These are phyloP conservation scores for Drosophila pseudoananassae DNA, from an alignment of 1,140 invertebrate genomes.

Conservation along the genomic window DNA sequence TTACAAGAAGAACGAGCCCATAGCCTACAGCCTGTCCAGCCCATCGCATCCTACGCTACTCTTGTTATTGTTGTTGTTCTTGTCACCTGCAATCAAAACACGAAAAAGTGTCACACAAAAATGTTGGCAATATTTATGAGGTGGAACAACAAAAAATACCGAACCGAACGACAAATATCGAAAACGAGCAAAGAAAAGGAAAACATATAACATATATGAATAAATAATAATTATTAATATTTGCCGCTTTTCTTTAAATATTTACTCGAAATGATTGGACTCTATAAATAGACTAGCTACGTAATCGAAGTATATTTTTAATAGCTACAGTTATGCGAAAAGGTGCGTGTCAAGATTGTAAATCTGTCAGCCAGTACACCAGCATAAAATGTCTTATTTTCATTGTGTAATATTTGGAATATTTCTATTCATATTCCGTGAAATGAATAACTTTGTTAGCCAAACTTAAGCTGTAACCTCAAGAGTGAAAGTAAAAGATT, in stretches of 20 bases:
- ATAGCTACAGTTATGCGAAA: slow-evolving; percentile 50
- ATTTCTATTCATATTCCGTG: too few species aligned
- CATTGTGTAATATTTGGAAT: too few species aligned
- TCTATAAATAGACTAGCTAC: slow-evolving; percentile 72
- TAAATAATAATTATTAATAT: slow-evolving; percentile 78
- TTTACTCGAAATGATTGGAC: slow-evolving; percentile 53
- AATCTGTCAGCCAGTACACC: neutral
- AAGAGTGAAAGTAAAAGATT: neutral
- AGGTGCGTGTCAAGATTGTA: slow-evolving; percentile 5
- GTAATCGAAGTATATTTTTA: slow-evolving; percentile 74
- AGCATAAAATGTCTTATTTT: neutral
- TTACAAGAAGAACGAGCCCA: slow-evolving; percentile 24
- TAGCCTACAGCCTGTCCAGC: slow-evolving; percentile 1
- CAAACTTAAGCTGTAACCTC: neutral
- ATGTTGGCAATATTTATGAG: slow-evolving; percentile 67
- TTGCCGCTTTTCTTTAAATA: slow-evolving; percentile 49
- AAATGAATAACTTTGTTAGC: neutral
- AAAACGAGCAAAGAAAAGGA: slow-evolving; percentile 27
- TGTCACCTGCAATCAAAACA: slow-evolving; percentile 56
- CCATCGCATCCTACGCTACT: neutral
- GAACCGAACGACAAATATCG: slow-evolving; percentile 15
- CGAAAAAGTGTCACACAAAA: slow-evolving; percentile 70
- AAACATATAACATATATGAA: slow-evolving; percentile 36
- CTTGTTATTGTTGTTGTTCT: slow-evolving; percentile 17
- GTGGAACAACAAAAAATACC: slow-evolving; percentile 25